phyloP scores from a whole-genome alignment of 2,797 vertebrate genomes.

The Eutrigla gurnardus region DNA sequence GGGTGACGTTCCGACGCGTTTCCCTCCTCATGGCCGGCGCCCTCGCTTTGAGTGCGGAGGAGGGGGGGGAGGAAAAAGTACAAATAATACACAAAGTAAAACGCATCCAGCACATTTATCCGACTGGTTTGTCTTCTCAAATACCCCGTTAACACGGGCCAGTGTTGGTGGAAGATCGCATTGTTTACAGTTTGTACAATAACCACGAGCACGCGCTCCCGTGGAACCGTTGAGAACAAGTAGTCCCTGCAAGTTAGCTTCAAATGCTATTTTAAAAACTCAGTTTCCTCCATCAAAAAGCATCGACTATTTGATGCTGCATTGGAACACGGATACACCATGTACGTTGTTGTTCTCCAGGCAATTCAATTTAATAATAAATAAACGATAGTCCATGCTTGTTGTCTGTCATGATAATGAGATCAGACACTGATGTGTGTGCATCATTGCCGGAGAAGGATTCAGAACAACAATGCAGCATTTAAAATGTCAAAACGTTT shows the following conservation, averaged over 20 bases:
- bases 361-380: too few relatives aligned
- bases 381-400: too few relatives aligned
- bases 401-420: too few relatives aligned
- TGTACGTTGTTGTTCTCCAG: too few relatives aligned
- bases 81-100: neutral
- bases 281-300: neutral
- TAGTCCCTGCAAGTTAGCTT: conserved; percentile 40
- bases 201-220: conserved; percentile 49
- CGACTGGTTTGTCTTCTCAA: accelerated
- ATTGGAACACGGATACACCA: too few relatives aligned
- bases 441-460: too few relatives aligned
- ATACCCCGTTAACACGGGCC: accelerated
- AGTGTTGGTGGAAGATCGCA: neutral
- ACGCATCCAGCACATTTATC: too few relatives aligned
- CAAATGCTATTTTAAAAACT: conserved; percentile 8
- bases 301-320: accelerated
- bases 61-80: neutral
- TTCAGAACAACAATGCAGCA: too few relatives aligned
- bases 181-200: conserved; percentile 52
- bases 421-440: too few relatives aligned
- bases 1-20: conserved; percentile 74
- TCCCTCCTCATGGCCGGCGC: conserved; percentile 69
- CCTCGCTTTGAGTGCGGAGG: conserved; percentile 45
- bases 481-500: too few relatives aligned
- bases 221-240: conserved; percentile 47